Percentiles rank a stretch among this genome's conserved stretches.
Conservation (phyloP, 2,888 invertebrate genomes). For the Unio pictorum region DNA sequence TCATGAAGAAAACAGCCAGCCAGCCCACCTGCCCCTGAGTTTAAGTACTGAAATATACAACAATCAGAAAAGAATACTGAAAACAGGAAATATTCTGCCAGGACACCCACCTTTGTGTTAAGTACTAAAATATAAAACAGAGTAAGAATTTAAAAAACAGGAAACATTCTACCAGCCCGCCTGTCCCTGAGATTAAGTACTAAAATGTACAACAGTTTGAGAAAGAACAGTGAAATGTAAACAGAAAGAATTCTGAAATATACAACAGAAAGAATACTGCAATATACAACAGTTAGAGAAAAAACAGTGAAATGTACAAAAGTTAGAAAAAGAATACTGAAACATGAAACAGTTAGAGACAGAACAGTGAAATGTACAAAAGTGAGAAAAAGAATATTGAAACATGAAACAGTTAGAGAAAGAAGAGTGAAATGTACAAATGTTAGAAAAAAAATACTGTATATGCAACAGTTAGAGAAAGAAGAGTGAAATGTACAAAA, state of each 20-base stretch:
- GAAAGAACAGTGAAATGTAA: too few species aligned
- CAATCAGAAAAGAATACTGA: too few species aligned
- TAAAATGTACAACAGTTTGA: conserved; percentile 26
- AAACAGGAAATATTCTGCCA: too few species aligned
- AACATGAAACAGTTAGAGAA: too few species aligned
- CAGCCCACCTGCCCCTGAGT: conserved; percentile 74
- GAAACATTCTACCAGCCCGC: conserved; percentile 74
- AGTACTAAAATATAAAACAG: background rate
- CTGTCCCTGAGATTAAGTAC: conserved; percentile 74
- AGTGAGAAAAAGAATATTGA: background rate
- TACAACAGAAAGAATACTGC: background rate
- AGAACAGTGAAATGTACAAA: too few species aligned
- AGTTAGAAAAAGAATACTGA: background rate
- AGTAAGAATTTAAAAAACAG: conserved; percentile 40
- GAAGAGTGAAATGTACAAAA: too few species aligned
- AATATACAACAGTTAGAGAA: background rate
- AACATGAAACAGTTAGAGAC: too few species aligned
- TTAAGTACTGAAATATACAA: conserved; percentile 71
- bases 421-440: too few species aligned
- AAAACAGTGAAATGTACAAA: too few species aligned
- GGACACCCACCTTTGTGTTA: background rate
- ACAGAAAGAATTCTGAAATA: too few species aligned
- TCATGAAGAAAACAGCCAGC: conserved; percentile 75
- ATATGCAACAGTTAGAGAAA: too few species aligned
- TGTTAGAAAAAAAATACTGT: too few species aligned